Percentiles rank a stretch among this genome's conserved stretches.
phyloP scores from a whole-genome alignment of 1,140 invertebrate genomes.

The Dinothrombium tinctorium region DNA sequence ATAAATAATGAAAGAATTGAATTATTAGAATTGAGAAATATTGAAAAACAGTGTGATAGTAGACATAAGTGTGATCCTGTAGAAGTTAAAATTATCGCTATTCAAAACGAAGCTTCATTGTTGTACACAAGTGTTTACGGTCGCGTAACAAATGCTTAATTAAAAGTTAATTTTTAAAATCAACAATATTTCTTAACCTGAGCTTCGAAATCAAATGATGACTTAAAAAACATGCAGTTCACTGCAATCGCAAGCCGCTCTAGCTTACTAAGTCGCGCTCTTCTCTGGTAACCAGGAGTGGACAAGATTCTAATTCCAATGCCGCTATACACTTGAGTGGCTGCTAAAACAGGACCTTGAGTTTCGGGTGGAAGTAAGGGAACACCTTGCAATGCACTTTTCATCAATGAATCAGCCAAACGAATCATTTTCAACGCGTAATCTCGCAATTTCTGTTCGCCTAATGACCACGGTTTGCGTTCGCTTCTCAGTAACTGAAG shows the following conservation, averaged over 20 bases:
- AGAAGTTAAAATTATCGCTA: too few species aligned
- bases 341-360: conserved; percentile 1
- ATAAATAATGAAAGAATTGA: too few species aligned
- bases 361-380: neutral
- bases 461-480: neutral
- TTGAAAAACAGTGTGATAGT: too few species aligned
- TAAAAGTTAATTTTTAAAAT: too few species aligned
- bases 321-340: neutral
- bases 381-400: neutral
- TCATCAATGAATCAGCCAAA: neutral
- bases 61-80: too few species aligned
- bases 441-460: neutral
- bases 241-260: neutral
- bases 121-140: too few species aligned
- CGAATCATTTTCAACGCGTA: neutral
- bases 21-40: too few species aligned
- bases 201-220: too few species aligned
- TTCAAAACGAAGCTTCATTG: too few species aligned
- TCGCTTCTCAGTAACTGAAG: neutral
- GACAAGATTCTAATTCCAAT: neutral
- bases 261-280: neutral
- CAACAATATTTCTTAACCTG: too few species aligned
- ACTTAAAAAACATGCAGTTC: too few species aligned
- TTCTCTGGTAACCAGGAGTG: neutral
- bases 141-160: too few species aligned